phyloP scores from a whole-genome alignment of 2,113 vertebrate genomes.

The Abramis brama region DNA sequence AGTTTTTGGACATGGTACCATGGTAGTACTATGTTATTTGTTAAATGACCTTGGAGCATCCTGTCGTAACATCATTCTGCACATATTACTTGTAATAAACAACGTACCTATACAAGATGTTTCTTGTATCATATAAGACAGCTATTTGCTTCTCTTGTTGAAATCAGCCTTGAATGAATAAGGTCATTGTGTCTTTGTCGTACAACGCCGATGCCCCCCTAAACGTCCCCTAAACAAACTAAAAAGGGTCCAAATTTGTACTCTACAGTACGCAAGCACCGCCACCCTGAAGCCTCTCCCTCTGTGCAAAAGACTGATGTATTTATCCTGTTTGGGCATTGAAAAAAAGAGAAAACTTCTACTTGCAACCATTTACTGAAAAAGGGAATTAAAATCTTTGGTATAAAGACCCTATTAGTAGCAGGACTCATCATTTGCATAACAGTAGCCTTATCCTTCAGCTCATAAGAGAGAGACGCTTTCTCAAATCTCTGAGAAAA shows the following conservation, averaged over 20 bases:
- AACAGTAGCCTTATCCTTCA: constrained; percentile 81
- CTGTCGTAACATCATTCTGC: background rate
- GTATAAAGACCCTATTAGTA: constrained; percentile 82
- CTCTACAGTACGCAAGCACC: constrained; percentile 58
- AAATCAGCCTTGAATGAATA: constrained; percentile 52
- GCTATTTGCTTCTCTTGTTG: constrained; percentile 43
- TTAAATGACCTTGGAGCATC: too few species aligned
- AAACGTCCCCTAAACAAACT: constrained; percentile 52
- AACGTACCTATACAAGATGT: constrained; percentile 18
- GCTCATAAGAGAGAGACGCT: constrained; percentile 77
- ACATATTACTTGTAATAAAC: background rate
- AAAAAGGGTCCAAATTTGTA: constrained; percentile 40
- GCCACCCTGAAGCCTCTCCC: constrained; percentile 65
- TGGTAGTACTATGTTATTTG: too few species aligned
- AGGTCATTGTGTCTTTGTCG: constrained; percentile 41
- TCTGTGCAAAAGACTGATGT: constrained; percentile 75
- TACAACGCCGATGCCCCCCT: constrained; percentile 39
- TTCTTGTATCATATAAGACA: constrained; percentile 53
- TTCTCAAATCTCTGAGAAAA: constrained; percentile 67
- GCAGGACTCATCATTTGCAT: constrained; percentile 82
- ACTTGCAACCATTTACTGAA: constrained; percentile 78
- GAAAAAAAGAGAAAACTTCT: constrained; percentile 76
- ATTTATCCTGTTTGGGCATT: constrained; percentile 80
- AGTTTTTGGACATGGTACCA: too few species aligned
- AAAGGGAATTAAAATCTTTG: constrained; percentile 78